These are phyloP conservation scores for Noctua janthe DNA, from an alignment of 2,888 invertebrate species.

Conservation along the genomic window DNA sequence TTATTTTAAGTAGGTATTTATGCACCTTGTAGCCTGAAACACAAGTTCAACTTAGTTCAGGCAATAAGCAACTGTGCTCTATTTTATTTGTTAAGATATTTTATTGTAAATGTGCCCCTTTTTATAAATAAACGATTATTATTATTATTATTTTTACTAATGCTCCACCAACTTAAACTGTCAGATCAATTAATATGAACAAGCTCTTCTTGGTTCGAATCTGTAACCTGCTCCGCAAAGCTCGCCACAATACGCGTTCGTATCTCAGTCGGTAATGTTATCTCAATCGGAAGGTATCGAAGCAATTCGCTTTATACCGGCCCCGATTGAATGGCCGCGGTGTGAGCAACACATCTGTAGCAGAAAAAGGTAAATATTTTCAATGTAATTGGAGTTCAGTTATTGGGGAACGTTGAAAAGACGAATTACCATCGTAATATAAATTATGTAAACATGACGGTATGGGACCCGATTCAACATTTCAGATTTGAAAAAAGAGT, in stretches of 20 bases:
- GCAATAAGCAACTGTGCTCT: too few relatives aligned
- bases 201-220: not conserved
- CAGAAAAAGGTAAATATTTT: constrained; percentile 29
- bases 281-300: constrained; percentile 59
- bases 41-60: too few relatives aligned
- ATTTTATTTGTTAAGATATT: too few relatives aligned
- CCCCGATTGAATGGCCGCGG: constrained; percentile 43
- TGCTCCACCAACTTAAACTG: too few relatives aligned
- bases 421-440: not conserved
- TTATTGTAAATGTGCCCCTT: too few relatives aligned
- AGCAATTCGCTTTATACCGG: constrained; percentile 53
- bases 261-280: constrained; percentile 35
- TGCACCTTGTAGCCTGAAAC: too few relatives aligned
- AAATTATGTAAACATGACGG: too few relatives aligned
- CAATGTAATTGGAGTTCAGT: constrained; percentile 6
- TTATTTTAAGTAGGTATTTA: too few relatives aligned
- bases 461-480: too few relatives aligned
- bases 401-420: not conserved
- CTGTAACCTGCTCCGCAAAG: not conserved
- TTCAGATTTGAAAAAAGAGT: not conserved
- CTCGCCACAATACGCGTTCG: constrained; percentile 8
- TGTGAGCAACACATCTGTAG: constrained; percentile 41
- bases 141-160: too few relatives aligned
- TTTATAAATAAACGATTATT: too few relatives aligned
- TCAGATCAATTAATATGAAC: too few relatives aligned